Evolutionary conservation across 2,113 vertebrate genomes (phyloP).

Genomic region (Oryctolagus cuniculus): mOryCun1.1 NC_091432.1:76854501-76855000

Average conservation of each 20-base stretch:
- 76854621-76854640: not conserved
- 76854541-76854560: not conserved
- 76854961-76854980: constrained; percentile 14
- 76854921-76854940: constrained; percentile 3
- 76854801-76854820: not conserved
- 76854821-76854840: not conserved
- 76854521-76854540: not conserved
- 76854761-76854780: accelerated
- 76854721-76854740: not conserved
- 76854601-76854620: not conserved
- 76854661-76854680: not conserved
- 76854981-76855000: constrained; percentile 52
- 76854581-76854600: not conserved
- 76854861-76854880: not conserved
- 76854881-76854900: constrained; percentile 5
- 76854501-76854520: not conserved
- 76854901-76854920: not conserved
- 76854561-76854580: not conserved
- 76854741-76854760: not conserved
- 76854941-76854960: not conserved
- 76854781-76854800: not conserved
- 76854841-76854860: not conserved
- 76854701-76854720: not conserved
- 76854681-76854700: not conserved
- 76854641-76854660: not conserved